Percentiles rank a stretch among this genome's conserved stretches.
Evolutionary conservation across 2,888 invertebrate species (phyloP).

Genomic region (Lapara coniferarum): DNA sequence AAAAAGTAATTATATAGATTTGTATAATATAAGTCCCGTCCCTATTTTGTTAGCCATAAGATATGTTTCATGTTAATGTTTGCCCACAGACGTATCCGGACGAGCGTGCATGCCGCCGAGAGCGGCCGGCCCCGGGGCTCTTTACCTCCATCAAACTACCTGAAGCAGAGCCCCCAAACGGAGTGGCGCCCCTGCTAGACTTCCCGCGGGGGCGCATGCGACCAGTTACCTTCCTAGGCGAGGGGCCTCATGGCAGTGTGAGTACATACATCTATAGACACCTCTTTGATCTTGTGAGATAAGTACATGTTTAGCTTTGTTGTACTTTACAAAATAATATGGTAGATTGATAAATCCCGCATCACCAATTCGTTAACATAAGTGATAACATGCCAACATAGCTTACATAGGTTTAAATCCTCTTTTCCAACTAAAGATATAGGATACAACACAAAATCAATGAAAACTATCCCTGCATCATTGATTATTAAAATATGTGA

Average conservation of each 20-base stretch:
- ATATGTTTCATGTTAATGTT: slow-evolving; percentile 1
- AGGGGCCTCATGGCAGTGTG: slow-evolving; percentile 94
- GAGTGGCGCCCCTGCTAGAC: slow-evolving; percentile 88
- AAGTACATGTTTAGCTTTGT: too few relatives aligned
- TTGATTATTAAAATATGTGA: too few relatives aligned
- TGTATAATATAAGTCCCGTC: background rate
- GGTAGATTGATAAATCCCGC: too few relatives aligned
- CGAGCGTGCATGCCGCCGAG: slow-evolving; percentile 77
- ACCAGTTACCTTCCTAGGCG: slow-evolving; percentile 93
- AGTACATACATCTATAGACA: slow-evolving; percentile 56
- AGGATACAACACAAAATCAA: too few relatives aligned
- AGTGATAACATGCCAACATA: too few relatives aligned
- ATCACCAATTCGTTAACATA: too few relatives aligned
- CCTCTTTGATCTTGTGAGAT: background rate
- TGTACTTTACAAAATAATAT: too few relatives aligned
- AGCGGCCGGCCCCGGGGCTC: slow-evolving; percentile 87
- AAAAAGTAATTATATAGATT: too few relatives aligned
- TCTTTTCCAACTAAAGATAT: too few relatives aligned
- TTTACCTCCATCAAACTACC: slow-evolving; percentile 90
- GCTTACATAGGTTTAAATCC: too few relatives aligned
- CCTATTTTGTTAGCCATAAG: background rate
- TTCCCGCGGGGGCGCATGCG: slow-evolving; percentile 93
- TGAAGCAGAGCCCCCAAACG: slow-evolving; percentile 87
- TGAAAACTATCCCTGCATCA: background rate
- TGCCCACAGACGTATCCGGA: slow-evolving; percentile 72